Conservation (phyloP, 2,888 invertebrate genomes). For the Argyresthia goedartella region DNA sequence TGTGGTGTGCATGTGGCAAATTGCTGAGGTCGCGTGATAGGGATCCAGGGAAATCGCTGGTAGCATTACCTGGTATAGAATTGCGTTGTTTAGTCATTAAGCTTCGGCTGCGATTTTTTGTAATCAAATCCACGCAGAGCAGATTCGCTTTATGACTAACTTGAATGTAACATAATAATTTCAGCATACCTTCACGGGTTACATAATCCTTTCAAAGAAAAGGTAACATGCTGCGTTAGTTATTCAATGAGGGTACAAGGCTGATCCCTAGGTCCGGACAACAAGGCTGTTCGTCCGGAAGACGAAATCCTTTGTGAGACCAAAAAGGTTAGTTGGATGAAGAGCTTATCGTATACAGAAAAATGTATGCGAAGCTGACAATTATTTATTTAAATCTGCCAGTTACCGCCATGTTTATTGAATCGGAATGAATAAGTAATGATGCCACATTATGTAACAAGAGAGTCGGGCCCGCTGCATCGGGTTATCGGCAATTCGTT, state of each 20-base stretch:
- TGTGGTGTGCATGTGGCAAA: conserved; percentile 21
- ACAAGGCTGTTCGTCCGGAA: not conserved
- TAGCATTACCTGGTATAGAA: not conserved
- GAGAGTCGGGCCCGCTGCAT: too few species aligned
- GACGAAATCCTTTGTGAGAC: conserved; percentile 7
- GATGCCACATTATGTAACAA: not conserved
- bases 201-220: conserved; percentile 1
- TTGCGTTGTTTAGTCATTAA: conserved; percentile 1
- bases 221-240: not conserved
- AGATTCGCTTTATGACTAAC: not conserved
- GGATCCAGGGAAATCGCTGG: conserved; percentile 19
- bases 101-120: conserved; percentile 1
- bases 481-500: too few species aligned
- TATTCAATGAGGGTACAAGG: not conserved
- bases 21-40: conserved; percentile 37
- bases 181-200: not conserved
- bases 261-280: not conserved
- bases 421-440: not conserved
- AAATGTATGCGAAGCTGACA: conserved; percentile 27
- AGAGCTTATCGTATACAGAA: conserved; percentile 31
- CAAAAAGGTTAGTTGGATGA: conserved; percentile 30
- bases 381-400: conserved; percentile 13
- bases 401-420: not conserved
- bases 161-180: too few species aligned
- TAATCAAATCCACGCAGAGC: conserved; percentile 1